Evolutionary conservation across 2,113 vertebrate genomes (phyloP), one percentile per base, ranked within the genome.

Genomic region (Gavia stellata): DNA sequence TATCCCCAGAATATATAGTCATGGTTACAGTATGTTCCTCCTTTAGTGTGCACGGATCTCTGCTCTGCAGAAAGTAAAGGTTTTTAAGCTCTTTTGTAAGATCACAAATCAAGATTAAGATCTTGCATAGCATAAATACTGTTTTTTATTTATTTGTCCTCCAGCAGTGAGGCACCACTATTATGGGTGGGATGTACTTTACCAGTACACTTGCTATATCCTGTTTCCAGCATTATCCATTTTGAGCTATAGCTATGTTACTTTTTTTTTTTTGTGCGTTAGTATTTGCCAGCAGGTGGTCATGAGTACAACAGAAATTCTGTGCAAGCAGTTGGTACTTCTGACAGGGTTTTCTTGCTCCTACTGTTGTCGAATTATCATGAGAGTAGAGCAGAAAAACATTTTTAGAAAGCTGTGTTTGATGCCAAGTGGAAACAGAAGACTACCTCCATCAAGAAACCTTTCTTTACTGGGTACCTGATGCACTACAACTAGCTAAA

Each of bases 341-440:
- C 56, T 78, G 53, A 90, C 73, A 91, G 81, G 87, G 49, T 77
- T 93, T 94, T 73, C 74, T 79, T 70, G 71, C 61, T 94, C 90
- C 44, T 86, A 63, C 81, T 91, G 71, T 77, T 78, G 49, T 84
- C 86, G 92, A 93, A 96, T 95, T 97, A 95, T 55, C 93, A 66
- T 75, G 86, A 94, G 89, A 94, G 90, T 74, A 67, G 67, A 91
- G 67, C 65, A 81, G 61, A 56, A 82, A 96, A 92, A 74, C 62
- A 81, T 68, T 85, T 94, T 97, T 88, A 93, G 95, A 83, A 91
- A 91, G 62, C 77, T 66, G 13, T 77, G 72, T 87, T 94, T 95
- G 65, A 84, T 89, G 88, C 75, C 96, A 95, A 45, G 63, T 92
- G 62, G 91, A 91, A 94, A 95, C 61, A 88, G 71, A 96, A 90